These are phyloP conservation scores for Idaea dimidiata DNA, from an alignment of 2,888 invertebrate species.

Conservation along the genomic window DNA sequence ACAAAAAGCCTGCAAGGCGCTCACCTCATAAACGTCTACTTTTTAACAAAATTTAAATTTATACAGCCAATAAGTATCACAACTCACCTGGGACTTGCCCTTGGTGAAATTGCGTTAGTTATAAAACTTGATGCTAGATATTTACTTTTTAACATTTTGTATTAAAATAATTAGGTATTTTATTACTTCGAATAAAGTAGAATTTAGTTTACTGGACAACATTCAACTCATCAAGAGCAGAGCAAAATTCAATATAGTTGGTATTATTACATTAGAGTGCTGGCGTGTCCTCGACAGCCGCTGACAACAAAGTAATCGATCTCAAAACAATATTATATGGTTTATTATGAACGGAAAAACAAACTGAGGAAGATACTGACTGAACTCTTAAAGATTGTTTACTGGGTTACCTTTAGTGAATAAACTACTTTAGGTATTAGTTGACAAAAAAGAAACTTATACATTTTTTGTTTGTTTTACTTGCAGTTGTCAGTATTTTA, in stretches of 20 bases:
- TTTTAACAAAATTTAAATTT: not conserved
- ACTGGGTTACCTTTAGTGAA: constrained; percentile 29
- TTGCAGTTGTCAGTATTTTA: not conserved
- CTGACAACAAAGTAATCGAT: constrained; percentile 16
- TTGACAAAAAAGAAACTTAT: constrained; percentile 13
- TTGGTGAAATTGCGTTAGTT: not conserved
- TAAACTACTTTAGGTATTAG: constrained; percentile 32
- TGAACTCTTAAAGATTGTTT: constrained; percentile 32
- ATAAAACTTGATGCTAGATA: constrained; percentile 14
- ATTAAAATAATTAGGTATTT: not conserved
- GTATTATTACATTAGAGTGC: not conserved
- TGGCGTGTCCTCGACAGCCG: not conserved
- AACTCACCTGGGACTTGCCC: not conserved
- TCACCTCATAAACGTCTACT: not conserved
- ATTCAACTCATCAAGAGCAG: constrained; percentile 11
- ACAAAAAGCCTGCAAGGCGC: not conserved
- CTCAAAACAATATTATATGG: constrained; percentile 18
- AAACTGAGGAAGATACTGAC: constrained; percentile 7
- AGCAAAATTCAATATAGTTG: not conserved
- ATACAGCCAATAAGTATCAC: not conserved
- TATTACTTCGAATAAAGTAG: constrained; percentile 12
- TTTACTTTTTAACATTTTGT: constrained; percentile 4
- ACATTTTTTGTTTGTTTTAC: constrained; percentile 2
- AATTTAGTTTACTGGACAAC: constrained; percentile 10
- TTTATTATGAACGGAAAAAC: constrained; percentile 13